Evolutionary conservation across 2,113 vertebrate genomes (phyloP), one percentile per base, ranked within the genome.

Genomic region (Caretta caretta): DNA sequence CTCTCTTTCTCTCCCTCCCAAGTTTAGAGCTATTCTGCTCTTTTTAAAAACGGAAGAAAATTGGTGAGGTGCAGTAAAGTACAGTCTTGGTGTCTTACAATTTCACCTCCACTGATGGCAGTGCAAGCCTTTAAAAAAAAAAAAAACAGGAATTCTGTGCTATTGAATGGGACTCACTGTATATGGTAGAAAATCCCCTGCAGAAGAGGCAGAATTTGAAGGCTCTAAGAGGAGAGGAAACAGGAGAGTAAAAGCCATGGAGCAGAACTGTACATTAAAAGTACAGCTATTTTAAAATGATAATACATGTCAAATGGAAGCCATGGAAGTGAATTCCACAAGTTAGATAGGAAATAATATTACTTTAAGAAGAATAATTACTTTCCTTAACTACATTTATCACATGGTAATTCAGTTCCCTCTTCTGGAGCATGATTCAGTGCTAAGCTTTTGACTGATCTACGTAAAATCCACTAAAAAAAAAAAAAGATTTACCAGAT

Each of bases 341-440:
- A 95, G 91, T 94, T 93, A 95, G 57, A 92, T 96, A 96, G 92
- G 94, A 87, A 96, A 90, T 94, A 94, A 92, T 92, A 94, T 94
- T 96, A 80, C 89, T 95, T 83, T 94, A 93, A 93, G 91, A 97
- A 94, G 93, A 97, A 87, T 96, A 97, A 97, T 98, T 97, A 93
- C 92, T 96, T 97, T 96, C 54, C 79, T 89, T 96, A 96, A 94
- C 88, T 95, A 87, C 91, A 96, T 97, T 97, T 98, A 91, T 97
- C 97, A 97, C 75, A 78, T 8, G 84, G 93, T 92, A 98, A 97
- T 96, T 94, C 95, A 91, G 42, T 87, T 94, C 87, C 89, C 25
- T 72, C 46, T 93, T 90, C 93, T 96, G 80, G 81, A 93, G 87
- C 91, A 54, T 56, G 79, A 97, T 87, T 88, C 89, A 96, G 88